Conservation (phyloP, 2,888 invertebrate species). For the Drosophila hamatofila region DNA sequence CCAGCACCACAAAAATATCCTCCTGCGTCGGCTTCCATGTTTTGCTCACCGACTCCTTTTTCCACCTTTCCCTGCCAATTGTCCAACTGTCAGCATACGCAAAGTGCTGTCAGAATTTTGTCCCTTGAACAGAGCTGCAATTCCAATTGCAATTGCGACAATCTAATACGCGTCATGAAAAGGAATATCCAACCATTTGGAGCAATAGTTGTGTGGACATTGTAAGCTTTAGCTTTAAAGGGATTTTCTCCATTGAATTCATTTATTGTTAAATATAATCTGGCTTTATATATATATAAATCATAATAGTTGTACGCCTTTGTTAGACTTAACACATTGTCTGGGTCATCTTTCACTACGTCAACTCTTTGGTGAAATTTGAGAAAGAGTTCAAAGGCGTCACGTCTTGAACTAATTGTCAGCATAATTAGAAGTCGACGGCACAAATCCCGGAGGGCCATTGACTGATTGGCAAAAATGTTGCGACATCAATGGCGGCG, state of each 20-base stretch:
- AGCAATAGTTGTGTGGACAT: background rate
- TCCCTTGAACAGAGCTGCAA: slow-evolving; percentile 33
- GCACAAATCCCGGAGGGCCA: slow-evolving; percentile 56
- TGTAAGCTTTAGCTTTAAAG: background rate
- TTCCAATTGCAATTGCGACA: slow-evolving; percentile 28
- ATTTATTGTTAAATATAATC: background rate
- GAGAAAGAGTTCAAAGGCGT: slow-evolving; percentile 49
- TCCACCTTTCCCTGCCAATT: slow-evolving; percentile 43
- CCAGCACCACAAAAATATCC: slow-evolving; percentile 36
- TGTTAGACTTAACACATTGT: too few relatives aligned
- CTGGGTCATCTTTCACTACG: too few relatives aligned
- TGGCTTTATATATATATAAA: too few relatives aligned
- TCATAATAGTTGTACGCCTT: too few relatives aligned
- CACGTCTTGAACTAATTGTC: slow-evolving; percentile 70
- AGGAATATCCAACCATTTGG: background rate
- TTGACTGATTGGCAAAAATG: slow-evolving; percentile 61
- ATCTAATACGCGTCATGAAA: background rate
- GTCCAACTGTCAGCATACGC: slow-evolving; percentile 48
- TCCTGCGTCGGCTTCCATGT: slow-evolving; percentile 27
- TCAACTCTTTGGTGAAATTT: slow-evolving; percentile 17
- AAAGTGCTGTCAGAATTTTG: slow-evolving; percentile 48
- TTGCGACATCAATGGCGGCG: slow-evolving; percentile 3
- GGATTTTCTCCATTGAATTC: background rate
- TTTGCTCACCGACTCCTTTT: slow-evolving; percentile 45
- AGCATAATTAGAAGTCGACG: slow-evolving; percentile 65